Evolutionary conservation across 2,113 vertebrate genomes (phyloP), one percentile per base, ranked within the genome.

Genomic region (Aegotheles bennettii): DNA sequence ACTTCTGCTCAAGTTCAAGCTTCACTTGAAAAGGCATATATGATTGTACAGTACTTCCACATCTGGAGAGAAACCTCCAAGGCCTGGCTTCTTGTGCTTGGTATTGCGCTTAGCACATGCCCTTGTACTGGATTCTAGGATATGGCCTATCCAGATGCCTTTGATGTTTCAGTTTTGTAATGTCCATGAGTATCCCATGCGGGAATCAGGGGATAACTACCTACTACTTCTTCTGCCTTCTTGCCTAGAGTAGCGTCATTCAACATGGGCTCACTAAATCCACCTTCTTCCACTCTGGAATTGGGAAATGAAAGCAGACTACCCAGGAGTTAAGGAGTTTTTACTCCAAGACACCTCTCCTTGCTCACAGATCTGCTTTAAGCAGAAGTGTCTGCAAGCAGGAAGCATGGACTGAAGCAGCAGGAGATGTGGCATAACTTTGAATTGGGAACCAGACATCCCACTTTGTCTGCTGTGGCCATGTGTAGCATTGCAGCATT

Each of bases 41-140:
- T 38, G 5, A 8, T 59, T n/a, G 18, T 24, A 45, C 18, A 2
- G 0, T 29, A 7, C 28, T 64, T 74, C 25, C 4, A 0, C 12
- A 10, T 59, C 25, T 64, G 17, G 33, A 81, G 16, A 70, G 10
- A 83, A 79, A 17, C 16, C 5, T 45, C 13, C 36, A 75, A 33
- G 2, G 1, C 11, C 25, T 53, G 63, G 36, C 17, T 64, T 57
- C 35, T 47, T 51, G 6, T 42, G 16, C 38, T 89, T 38, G 36
- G 21, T 43, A 28, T 11, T 42, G 11, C 18, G 28, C 9, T 7
- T 17, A 28, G 8, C 11, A 48, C 10, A 10, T 21, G 14, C 1
- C 23, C 6, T 59, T 79, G 38, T 13, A 28, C 31, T 53, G 28
- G n/a, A 47, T 12, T 26, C 26, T 63, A 6, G 20, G 36, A 91